A percentile compares a stretch with the other conserved stretches of the same genome.
Conservation (phyloP, 2,888 invertebrate genomes). For the Eupeodes latifasciatus region DNA sequence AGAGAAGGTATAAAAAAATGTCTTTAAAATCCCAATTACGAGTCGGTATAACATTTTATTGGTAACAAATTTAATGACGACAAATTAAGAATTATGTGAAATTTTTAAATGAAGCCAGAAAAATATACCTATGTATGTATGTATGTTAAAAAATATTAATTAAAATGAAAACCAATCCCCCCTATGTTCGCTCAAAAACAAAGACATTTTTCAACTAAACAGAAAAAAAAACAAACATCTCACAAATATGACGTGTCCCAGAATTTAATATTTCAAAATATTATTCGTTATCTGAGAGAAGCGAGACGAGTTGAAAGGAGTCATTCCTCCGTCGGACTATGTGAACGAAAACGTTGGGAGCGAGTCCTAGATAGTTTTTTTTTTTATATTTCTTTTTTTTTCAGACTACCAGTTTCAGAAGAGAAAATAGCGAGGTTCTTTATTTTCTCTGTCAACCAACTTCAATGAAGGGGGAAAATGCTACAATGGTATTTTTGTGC, state of each 20-base stretch:
- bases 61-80: neutral
- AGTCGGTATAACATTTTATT: too few species aligned
- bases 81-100: constrained; percentile 27
- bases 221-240: constrained; percentile 38
- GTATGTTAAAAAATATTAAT: constrained; percentile 32
- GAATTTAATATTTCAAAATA: constrained; percentile 65
- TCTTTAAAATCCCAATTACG: too few species aligned
- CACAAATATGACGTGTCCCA: constrained; percentile 45
- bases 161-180: constrained; percentile 24
- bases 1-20: too few species aligned
- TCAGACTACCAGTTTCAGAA: neutral
- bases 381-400: neutral
- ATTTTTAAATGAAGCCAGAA: constrained; percentile 51
- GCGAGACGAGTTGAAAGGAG: neutral
- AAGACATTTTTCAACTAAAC: constrained; percentile 18
- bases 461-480: constrained; percentile 18
- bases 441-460: constrained; percentile 47
- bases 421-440: constrained; percentile 9
- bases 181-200: neutral
- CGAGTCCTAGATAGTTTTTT: neutral
- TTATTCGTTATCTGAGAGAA: constrained; percentile 13
- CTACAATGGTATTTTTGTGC: constrained; percentile 40
- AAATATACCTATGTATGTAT: constrained; percentile 23
- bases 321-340: constrained; percentile 2
- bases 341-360: neutral